These are phyloP conservation scores for Sitta europaea DNA, from an alignment of 2,113 vertebrate species.

Conservation along the genomic window DNA sequence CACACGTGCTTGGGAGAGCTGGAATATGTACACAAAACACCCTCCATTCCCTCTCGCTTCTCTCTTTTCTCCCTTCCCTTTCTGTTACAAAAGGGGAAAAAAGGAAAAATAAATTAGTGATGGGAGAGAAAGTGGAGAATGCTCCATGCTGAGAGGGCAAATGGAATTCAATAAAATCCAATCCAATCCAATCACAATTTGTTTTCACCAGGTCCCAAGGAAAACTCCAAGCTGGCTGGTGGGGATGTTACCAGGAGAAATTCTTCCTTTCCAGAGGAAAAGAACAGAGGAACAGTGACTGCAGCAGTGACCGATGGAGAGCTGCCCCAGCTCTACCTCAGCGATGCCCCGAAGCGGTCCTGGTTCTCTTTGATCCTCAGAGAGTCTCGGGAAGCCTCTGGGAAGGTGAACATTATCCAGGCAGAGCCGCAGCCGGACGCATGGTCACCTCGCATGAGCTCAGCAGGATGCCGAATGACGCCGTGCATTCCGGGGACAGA, in stretches of 20 bases:
- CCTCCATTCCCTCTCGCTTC: accelerated
- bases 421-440: background rate
- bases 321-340: background rate
- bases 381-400: background rate
- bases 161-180: background rate
- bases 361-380: background rate
- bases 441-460: background rate
- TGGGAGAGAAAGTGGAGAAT: background rate
- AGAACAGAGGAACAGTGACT: background rate
- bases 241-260: background rate
- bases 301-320: background rate
- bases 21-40: background rate
- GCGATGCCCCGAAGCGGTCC: accelerated
- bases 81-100: background rate
- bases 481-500: background rate
- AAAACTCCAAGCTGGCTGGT: background rate
- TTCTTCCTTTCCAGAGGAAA: background rate
- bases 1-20: accelerated
- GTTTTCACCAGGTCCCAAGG: background rate
- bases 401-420: background rate
- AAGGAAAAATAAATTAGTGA: background rate
- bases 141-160: background rate
- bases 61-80: background rate
- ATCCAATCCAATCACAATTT: background rate
- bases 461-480: background rate